A percentile compares a stretch with the other conserved stretches of the same genome.
Evolutionary conservation across 1,140 invertebrate genomes (phyloP).

Genomic region (Ceratoteleas bidentatus): DNA sequence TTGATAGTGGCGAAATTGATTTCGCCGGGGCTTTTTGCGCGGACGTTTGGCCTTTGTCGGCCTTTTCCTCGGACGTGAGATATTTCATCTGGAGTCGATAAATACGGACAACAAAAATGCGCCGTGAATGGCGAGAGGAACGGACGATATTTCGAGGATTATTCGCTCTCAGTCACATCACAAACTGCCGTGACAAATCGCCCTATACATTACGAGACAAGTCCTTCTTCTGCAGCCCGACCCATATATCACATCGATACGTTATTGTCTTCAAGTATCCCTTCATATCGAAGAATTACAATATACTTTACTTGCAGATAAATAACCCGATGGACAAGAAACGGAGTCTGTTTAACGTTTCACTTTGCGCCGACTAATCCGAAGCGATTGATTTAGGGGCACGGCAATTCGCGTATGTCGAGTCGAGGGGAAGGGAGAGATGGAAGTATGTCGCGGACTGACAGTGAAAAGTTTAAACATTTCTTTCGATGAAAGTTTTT

Average conservation of each 20-base stretch:
- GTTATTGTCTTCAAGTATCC: constrained; percentile 74
- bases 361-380: constrained; percentile 28
- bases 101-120: constrained; percentile 53
- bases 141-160: constrained; percentile 76
- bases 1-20: too few relatives aligned
- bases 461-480: too few relatives aligned
- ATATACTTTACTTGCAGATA: constrained; percentile 57
- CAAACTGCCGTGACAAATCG: constrained; percentile 72
- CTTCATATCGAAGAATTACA: constrained; percentile 61
- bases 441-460: too few relatives aligned
- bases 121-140: constrained; percentile 31
- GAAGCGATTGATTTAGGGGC: constrained; percentile 31
- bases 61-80: constrained; percentile 28
- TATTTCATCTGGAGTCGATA: constrained; percentile 59
- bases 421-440: too few relatives aligned
- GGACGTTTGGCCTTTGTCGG: too few relatives aligned
- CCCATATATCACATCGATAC: constrained; percentile 79
- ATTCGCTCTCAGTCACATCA: constrained; percentile 76
- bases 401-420: too few relatives aligned
- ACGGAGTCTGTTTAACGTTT: constrained; percentile 37
- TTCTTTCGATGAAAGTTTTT: too few relatives aligned
- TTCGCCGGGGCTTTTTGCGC: too few relatives aligned
- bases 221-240: constrained; percentile 67
- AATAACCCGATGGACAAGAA: constrained; percentile 56
- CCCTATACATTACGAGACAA: constrained; percentile 71